A percentile compares a stretch with the other conserved stretches of the same genome.
phyloP scores from a whole-genome alignment of 2,888 invertebrate genomes.

The Tenthredo scrophulariae region DNA sequence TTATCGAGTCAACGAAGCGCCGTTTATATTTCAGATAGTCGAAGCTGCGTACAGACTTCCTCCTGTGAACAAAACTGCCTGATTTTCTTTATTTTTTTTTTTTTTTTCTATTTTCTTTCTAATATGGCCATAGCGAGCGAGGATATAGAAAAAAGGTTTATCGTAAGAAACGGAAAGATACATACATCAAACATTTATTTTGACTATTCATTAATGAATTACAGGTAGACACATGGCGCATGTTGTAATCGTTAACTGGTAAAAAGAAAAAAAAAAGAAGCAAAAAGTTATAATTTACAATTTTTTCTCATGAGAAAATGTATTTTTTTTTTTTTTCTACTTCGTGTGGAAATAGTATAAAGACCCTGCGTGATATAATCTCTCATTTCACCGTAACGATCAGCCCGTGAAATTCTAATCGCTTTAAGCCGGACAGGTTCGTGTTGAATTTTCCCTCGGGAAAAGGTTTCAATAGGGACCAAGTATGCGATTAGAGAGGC shows the following conservation, averaged over 20 bases:
- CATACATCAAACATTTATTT: too few relatives aligned
- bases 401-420: slow-evolving; percentile 41
- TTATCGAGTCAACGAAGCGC: slow-evolving; percentile 12
- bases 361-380: slow-evolving; percentile 26
- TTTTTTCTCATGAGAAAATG: background rate
- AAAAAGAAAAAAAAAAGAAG: background rate
- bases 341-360: background rate
- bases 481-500: slow-evolving; percentile 37
- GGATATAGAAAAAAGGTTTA: background rate
- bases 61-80: background rate
- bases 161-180: too few relatives aligned
- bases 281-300: background rate
- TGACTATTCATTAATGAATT: too few relatives aligned
- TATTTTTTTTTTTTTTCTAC: background rate
- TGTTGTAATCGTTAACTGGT: background rate
- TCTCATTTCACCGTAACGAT: slow-evolving; percentile 20
- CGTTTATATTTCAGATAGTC: slow-evolving; percentile 5
- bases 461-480: slow-evolving; percentile 36
- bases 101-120: background rate
- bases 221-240: background rate
- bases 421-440: slow-evolving; percentile 37
- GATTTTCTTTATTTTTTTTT: background rate
- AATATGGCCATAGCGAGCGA: background rate
- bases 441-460: slow-evolving; percentile 38
- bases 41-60: background rate